These are phyloP conservation scores for Puntigrus tetrazona DNA, from an alignment of 2,113 vertebrate species.

Conservation along the genomic window DNA sequence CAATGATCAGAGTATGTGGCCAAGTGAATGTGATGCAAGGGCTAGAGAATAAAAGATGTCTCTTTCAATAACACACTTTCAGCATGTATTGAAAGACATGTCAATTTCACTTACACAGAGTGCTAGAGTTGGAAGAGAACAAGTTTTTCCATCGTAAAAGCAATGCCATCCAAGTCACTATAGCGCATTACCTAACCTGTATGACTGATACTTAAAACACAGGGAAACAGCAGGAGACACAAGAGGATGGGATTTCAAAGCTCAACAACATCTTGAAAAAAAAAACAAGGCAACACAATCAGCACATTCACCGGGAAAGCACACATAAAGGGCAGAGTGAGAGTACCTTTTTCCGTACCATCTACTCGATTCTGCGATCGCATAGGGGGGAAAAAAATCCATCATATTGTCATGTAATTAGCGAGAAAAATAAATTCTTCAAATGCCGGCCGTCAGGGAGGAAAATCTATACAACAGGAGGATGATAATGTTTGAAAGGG, in stretches of 20 bases:
- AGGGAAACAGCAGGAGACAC: constrained; percentile 70
- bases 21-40: constrained; percentile 74
- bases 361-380: not conserved
- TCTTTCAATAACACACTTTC: constrained; percentile 73
- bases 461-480: constrained; percentile 37
- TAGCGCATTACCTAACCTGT: constrained; percentile 67
- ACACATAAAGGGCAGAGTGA: constrained; percentile 12
- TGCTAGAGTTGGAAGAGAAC: constrained; percentile 63
- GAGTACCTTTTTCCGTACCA: not conserved
- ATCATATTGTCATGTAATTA: constrained; percentile 26
- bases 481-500: constrained; percentile 46
- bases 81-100: constrained; percentile 69
- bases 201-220: constrained; percentile 78
- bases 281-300: constrained; percentile 50
- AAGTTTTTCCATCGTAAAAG: constrained; percentile 65
- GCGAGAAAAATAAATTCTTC: not conserved
- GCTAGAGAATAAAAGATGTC: constrained; percentile 76
- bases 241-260: constrained; percentile 68
- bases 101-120: constrained; percentile 76
- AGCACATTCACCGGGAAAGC: constrained; percentile 38
- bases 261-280: constrained; percentile 59
- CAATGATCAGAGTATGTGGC: constrained; percentile 71
- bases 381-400: not conserved
- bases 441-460: constrained; percentile 26
- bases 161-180: constrained; percentile 70